Evolutionary conservation across 2,797 vertebrate species (phyloP).

Genomic region (Tolypeutes matacus): DNA sequence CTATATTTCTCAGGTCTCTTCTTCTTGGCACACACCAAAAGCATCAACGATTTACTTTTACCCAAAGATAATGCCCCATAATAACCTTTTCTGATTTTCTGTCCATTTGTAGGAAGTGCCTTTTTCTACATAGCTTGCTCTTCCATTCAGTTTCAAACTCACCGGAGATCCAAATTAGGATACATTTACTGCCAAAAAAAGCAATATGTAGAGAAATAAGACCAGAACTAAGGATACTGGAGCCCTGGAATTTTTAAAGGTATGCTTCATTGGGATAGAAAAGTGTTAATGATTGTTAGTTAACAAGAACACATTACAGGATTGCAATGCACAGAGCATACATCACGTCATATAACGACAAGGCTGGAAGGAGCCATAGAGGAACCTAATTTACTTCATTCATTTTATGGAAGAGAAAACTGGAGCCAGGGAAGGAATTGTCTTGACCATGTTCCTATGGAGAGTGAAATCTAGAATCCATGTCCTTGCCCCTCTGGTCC

Average conservation of each 20-base stretch:
- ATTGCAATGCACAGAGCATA: neutral
- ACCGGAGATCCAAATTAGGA: neutral
- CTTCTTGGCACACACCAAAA: neutral
- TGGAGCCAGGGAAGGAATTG: neutral
- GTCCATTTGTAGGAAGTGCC: neutral
- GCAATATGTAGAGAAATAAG: neutral
- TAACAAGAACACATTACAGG: neutral
- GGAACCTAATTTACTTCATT: neutral
- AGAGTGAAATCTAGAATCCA: neutral
- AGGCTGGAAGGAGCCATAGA: neutral
- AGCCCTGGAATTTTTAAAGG: neutral
- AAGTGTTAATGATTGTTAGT: neutral
- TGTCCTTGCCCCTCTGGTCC: neutral
- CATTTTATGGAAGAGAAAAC: constrained; percentile 18
- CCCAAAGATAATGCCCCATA: neutral
- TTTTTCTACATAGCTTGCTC: neutral
- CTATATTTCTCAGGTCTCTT: neutral
- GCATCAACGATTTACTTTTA: constrained; percentile 11
- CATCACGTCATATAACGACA: neutral
- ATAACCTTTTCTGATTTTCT: neutral
- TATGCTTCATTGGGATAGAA: neutral
- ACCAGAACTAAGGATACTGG: neutral
- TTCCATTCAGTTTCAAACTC: constrained; percentile 11
- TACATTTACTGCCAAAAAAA: neutral
- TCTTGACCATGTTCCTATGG: constrained; percentile 23